Evolutionary conservation across 1,140 invertebrate genomes (phyloP), one percentile per base, ranked within the genome.

Genomic region (Bombus affinis): DNA sequence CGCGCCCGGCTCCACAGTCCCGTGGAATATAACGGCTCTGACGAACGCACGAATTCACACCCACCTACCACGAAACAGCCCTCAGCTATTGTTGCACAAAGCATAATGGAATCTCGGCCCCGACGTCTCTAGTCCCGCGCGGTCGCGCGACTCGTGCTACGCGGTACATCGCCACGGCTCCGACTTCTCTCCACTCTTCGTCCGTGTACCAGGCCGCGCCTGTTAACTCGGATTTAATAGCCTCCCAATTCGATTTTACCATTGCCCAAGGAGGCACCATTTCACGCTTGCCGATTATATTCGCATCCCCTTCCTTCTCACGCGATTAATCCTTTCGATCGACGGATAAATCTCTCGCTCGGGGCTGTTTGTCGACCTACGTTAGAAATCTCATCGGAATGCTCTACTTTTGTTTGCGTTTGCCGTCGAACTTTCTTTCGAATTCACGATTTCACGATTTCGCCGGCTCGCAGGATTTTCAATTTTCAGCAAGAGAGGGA

Each of bases 51-150:
- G 91, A 94, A 87, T 93, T 94, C 93, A 94, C 94, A 94, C 94
- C 90, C 93, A 93, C 93, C 91, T 88, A 86, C 90, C 92, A 88
- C 93, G 92, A 92, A 94, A 94, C 94, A 95, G 94, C 93, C 93
- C 93, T 93, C 90, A 94, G 94, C 94, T 93, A 95, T 95, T 94
- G 94, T 95, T 94, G 94, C 93, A 94, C 93, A 93, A 94, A 95
- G 94, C 94, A 94, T 95, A 95, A 95, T 95, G 93, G 93, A 95
- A 95, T 94, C 94, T 93, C 94, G 90, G 93, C 90, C 91, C 90
- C 84, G 82, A 65, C 91, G 85, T 88, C 77, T 80, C 90, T 86
- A 75, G 81, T 73, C 66, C 81, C 81, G 88, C 32, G 53, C 66
- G 42, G 22, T 28, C 76, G 39, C 76, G 37, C 70, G 42, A 35